These are phyloP conservation scores for Trachelus tabidus DNA, from an alignment of 2,888 invertebrate species.

Conservation along the genomic window DNA sequence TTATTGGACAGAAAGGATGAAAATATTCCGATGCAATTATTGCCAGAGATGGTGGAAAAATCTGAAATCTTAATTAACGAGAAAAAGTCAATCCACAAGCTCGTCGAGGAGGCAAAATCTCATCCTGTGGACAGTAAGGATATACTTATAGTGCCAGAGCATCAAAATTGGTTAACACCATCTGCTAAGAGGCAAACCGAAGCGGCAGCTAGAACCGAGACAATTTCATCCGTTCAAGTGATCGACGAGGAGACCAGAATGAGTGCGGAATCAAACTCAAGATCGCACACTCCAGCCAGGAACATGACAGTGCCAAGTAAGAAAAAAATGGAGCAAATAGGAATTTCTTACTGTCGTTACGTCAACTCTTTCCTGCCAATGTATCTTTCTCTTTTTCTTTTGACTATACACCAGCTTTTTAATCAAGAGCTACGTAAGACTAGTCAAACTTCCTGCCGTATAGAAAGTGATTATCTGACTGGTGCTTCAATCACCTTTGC, in stretches of 20 bases:
- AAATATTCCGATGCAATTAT: neutral
- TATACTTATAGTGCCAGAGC: slow-evolving; percentile 30
- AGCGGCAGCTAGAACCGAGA: slow-evolving; percentile 38
- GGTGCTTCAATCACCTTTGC: neutral
- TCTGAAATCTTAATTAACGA: slow-evolving; percentile 20
- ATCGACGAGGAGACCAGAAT: slow-evolving; percentile 70
- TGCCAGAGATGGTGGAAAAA: slow-evolving; percentile 7
- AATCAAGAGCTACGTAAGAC: neutral
- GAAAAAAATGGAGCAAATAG: neutral
- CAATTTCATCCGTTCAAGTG: slow-evolving; percentile 63
- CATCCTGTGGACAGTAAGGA: slow-evolving; percentile 36
- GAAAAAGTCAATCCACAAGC: slow-evolving; percentile 24
- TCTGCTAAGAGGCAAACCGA: slow-evolving; percentile 49
- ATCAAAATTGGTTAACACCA: slow-evolving; percentile 60
- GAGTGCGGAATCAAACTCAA: slow-evolving; percentile 66
- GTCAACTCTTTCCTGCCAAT: neutral
- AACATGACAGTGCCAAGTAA: slow-evolving; percentile 57
- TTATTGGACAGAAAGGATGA: neutral
- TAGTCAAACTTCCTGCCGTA: neutral
- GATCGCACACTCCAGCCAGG: slow-evolving; percentile 64
- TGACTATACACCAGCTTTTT: neutral
- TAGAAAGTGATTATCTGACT: neutral
- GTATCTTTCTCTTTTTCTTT: neutral
- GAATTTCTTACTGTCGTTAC: neutral
- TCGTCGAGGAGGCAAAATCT: slow-evolving; percentile 29